phyloP scores from a whole-genome alignment of 2,113 vertebrate genomes.

The Pyrgilauda ruficollis region DNA sequence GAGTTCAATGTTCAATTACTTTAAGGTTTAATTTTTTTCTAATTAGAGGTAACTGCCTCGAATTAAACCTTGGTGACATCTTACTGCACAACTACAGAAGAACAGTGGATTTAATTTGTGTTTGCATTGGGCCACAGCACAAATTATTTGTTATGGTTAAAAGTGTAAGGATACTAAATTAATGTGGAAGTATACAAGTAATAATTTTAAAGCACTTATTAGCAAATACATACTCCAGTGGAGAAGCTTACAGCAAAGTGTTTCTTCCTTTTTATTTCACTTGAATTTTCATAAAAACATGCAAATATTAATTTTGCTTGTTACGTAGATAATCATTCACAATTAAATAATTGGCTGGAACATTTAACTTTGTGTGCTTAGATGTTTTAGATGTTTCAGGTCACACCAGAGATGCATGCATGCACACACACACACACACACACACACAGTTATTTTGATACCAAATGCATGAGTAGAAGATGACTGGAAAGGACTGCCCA shows the following conservation, averaged over 20 bases:
- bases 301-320: neutral
- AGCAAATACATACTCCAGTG: neutral
- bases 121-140: neutral
- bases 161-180: neutral
- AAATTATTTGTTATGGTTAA: neutral
- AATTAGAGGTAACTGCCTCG: neutral
- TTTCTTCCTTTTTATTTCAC: neutral
- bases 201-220: neutral
- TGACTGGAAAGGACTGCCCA: neutral
- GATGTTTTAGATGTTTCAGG: neutral
- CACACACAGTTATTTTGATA: rapidly evolving
- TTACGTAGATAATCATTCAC: neutral
- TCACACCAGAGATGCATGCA: neutral
- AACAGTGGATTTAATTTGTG: neutral
- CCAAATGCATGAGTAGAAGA: neutral
- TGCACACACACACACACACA: neutral
- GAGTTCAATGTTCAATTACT: neutral
- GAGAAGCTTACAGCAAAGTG: neutral
- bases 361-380: neutral
- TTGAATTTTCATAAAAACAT: neutral
- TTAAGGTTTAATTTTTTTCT: neutral
- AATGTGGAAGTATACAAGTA: neutral
- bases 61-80: neutral
- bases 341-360: neutral
- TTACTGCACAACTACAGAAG: neutral